These are phyloP conservation scores for Salvelinus sp. DNA, from an alignment of 2,113 vertebrate genomes.

Conservation along the genomic window DNA sequence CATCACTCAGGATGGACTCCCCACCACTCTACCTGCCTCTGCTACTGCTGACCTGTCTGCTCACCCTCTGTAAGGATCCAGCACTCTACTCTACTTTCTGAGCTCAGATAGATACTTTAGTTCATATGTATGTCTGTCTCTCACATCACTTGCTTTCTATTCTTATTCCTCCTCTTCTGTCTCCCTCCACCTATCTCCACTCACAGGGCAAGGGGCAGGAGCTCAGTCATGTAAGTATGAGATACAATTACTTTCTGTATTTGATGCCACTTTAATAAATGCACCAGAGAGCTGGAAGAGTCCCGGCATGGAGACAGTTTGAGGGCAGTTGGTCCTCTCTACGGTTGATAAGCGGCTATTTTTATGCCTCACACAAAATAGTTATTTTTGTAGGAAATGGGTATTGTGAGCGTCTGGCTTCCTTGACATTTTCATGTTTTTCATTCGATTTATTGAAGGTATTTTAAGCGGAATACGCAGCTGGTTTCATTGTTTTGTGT, in stretches of 20 bases:
- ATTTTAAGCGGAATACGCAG: conserved; percentile 36
- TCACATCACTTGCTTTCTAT: conserved; percentile 9
- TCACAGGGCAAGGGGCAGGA: conserved; percentile 38
- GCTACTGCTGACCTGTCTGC: conserved; percentile 38
- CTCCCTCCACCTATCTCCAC: conserved; percentile 7
- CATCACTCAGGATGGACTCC: conserved; percentile 52
- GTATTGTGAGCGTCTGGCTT: conserved; percentile 22
- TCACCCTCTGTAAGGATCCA: conserved; percentile 54
- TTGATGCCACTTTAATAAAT: not conserved
- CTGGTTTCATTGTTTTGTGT: conserved; percentile 9
- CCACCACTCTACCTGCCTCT: conserved; percentile 41
- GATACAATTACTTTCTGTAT: not conserved
- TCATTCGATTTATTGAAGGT: conserved; percentile 19
- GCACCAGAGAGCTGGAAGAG: not conserved
- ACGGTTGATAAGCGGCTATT: conserved; percentile 27
- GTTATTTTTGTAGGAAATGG: conserved; percentile 29
- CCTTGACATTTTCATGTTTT: conserved; percentile 28
- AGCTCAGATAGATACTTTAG: too few relatives aligned
- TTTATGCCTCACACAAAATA: conserved; percentile 34
- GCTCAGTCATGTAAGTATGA: conserved; percentile 61
- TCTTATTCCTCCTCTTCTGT: not conserved
- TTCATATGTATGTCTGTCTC: not conserved
- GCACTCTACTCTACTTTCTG: not conserved
- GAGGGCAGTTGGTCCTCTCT: conserved; percentile 11
- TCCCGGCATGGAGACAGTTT: conserved; percentile 20